Evolutionary conservation across 2,113 vertebrate species (phyloP), one percentile per base, ranked within the genome.

Genomic region (Antennarius striatus): DNA sequence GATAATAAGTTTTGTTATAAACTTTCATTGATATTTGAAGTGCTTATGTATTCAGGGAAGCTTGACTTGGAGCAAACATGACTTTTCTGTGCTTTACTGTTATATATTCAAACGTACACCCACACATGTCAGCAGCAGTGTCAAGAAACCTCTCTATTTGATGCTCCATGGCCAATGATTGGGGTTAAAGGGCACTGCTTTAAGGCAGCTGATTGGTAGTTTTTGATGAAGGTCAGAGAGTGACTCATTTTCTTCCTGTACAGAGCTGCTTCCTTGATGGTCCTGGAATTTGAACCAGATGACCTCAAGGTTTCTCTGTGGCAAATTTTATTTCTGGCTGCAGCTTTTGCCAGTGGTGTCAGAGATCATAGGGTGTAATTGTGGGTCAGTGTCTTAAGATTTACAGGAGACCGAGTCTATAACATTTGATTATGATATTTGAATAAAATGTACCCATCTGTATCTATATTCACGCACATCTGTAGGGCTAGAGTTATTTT

Each of bases 151-250:
- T 51, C 51, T 59, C 15, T 32, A 55, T 4, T 7, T 61, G 63
- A 58, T 67, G 54, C 42, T 71, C 11, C 49, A 47, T 48, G n/a
- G 10, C 40, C 16, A 58, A 63, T 59, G 57, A 29, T 72, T 6
- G 10, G 28, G 54, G 80, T 72, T 59, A 68, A 82, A 73, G 63
- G 68, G 43, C 56, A 10, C 62, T 75, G 70, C 64, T 65, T 48
- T 39, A 54, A 77, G 30, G 54, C 57, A 70, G 60, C 54, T 56
- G 52, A 50, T 42, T 71, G 65, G 16, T 56, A 40, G 30, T 42
- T 72, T 75, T 57, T 72, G 49, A 43, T 8, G 3, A 51, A 82
- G 76, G 73, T 79, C 75, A 81, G 52, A 36, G 15, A 42, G 39
- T 73, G 58, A 71, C 42, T 77, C 56, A 63, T 68, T 76, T 58